These are phyloP conservation scores for Ormyrus thymus DNA, from an alignment of 2,888 invertebrate genomes.

Conservation along the genomic window DNA sequence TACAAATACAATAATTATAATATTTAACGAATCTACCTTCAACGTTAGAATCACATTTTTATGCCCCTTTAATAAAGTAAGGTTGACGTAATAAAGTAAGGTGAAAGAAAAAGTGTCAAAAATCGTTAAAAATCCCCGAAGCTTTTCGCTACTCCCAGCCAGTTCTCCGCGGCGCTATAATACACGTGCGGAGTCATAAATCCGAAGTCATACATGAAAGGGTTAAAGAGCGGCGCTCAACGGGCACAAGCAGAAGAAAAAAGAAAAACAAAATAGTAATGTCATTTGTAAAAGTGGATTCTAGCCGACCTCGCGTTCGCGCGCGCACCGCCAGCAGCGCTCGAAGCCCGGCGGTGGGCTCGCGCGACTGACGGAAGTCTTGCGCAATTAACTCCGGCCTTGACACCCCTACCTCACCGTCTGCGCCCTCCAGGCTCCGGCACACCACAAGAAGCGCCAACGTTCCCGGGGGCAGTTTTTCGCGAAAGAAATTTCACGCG, in stretches of 20 bases:
- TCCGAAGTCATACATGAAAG: not conserved
- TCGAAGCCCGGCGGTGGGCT: conserved; percentile 18
- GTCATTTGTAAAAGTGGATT: conserved; percentile 55
- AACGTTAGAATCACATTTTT: no score
- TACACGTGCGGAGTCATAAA: not conserved
- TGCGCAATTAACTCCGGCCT: conserved; percentile 60
- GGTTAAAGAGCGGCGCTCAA: conserved; percentile 1
- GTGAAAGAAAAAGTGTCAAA: no score
- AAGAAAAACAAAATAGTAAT: conserved; percentile 45
- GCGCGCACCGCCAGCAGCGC: not conserved
- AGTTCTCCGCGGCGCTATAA: no score
- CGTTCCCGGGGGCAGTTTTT: conserved; percentile 26
- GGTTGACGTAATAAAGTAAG: no score
- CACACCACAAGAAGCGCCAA: conserved; percentile 21
- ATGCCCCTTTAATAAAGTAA: no score
- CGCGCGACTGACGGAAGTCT: conserved; percentile 59
- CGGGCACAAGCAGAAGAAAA: not conserved
- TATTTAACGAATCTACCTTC: no score
- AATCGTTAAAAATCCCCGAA: no score
- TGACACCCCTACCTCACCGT: conserved; percentile 55
- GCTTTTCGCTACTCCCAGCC: no score
- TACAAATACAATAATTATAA: not conserved
- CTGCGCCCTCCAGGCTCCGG: not conserved
- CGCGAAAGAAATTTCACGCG: not conserved
- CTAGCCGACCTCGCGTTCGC: conserved; percentile 43